These are phyloP conservation scores for Orthonyx spaldingii DNA, from an alignment of 2,113 vertebrate genomes.

Conservation along the genomic window DNA sequence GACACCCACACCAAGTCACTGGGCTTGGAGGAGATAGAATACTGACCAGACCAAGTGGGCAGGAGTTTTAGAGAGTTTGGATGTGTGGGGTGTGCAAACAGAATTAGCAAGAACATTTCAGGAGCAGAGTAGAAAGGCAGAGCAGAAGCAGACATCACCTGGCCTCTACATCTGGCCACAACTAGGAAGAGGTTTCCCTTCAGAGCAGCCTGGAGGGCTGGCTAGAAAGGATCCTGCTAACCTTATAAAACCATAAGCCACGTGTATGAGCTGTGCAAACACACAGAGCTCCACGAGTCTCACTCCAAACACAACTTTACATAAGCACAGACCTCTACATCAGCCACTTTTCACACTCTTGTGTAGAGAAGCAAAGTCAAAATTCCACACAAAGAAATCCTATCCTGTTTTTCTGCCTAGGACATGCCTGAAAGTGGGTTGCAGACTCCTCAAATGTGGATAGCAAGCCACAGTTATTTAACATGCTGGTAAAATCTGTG, in stretches of 20 bases:
- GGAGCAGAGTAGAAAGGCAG: neutral
- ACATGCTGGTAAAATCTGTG: neutral
- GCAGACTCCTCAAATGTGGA: neutral
- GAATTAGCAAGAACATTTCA: neutral
- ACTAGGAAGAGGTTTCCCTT: neutral
- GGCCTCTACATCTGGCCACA: neutral
- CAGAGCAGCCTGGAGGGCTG: neutral
- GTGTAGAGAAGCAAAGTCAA: neutral
- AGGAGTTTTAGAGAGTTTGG: neutral
- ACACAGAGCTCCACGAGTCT: fast-evolving
- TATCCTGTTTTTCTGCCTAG: neutral
- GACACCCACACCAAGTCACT: neutral
- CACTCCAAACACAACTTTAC: neutral
- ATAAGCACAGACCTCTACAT: neutral
- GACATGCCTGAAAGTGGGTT: neutral
- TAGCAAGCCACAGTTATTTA: neutral
- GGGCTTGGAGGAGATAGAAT: fast-evolving
- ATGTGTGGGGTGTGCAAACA: neutral
- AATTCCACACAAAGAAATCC: neutral
- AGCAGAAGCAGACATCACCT: neutral
- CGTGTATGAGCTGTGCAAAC: neutral
- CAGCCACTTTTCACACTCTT: neutral
- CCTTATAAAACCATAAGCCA: neutral
- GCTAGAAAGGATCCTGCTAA: neutral
- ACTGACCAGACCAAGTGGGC: neutral